A percentile compares a stretch with the other conserved stretches of the same genome.
Conservation (phyloP, 1,140 invertebrate genomes). For the Meloidogyne floridensis region DNA sequence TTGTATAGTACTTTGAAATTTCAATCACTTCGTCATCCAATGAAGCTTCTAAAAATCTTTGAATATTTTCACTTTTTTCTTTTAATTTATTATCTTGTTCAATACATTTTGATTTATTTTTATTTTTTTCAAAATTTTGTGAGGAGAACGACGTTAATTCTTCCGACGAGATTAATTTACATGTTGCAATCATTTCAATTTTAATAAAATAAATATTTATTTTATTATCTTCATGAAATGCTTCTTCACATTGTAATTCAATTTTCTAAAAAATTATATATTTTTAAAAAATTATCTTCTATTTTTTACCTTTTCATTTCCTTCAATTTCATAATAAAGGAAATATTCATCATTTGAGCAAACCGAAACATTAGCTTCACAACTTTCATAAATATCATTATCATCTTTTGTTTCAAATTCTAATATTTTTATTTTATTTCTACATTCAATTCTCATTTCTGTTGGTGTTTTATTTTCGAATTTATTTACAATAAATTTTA, state of each 20-base stretch:
- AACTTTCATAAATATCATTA: neutral
- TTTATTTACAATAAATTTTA: slow-evolving; percentile 10
- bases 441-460: slow-evolving; percentile 9
- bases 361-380: neutral
- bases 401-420: neutral
- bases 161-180: neutral
- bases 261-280: neutral
- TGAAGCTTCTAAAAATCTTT: too few species aligned
- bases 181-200: neutral
- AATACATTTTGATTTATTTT: neutral
- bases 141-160: neutral
- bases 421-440: slow-evolving; percentile 8
- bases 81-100: too few species aligned
- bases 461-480: neutral
- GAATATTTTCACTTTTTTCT: too few species aligned
- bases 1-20: too few species aligned
- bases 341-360: neutral
- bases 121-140: neutral
- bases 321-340: neutral
- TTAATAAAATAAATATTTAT: slow-evolving; percentile 2
- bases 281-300: neutral
- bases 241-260: neutral
- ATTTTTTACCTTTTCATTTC: neutral
- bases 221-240: neutral
- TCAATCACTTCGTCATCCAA: too few species aligned